Percentiles rank a stretch among this genome's conserved stretches.
Conservation (phyloP, 1,140 invertebrate genomes). For the Marisa cornuarietis region DNA sequence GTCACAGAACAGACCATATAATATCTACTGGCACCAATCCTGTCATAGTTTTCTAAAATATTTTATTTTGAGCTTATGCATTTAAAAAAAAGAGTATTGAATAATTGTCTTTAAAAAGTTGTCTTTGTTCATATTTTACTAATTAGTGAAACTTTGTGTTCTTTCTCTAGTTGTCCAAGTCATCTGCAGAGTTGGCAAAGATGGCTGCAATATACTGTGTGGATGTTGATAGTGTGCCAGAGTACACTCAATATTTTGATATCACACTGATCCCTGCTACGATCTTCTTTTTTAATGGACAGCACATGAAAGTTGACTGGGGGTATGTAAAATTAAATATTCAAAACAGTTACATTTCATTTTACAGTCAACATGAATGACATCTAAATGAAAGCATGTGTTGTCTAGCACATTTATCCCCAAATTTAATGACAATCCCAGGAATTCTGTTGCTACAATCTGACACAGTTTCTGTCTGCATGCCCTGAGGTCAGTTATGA, state of each 20-base stretch:
- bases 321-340: slow-evolving; percentile 48
- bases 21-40: too few relatives aligned
- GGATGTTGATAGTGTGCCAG: slow-evolving; percentile 59
- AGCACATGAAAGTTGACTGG: slow-evolving; percentile 66
- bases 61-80: background rate
- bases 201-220: slow-evolving; percentile 63
- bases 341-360: too few relatives aligned
- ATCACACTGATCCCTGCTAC: slow-evolving; percentile 64
- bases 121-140: background rate
- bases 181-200: slow-evolving; percentile 48
- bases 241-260: slow-evolving; percentile 64
- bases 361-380: too few relatives aligned
- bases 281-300: slow-evolving; percentile 66
- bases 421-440: too few relatives aligned
- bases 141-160: too few relatives aligned
- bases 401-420: too few relatives aligned
- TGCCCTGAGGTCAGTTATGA: too few relatives aligned
- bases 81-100: background rate
- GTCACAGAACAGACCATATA: too few relatives aligned
- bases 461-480: too few relatives aligned
- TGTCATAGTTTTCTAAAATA: background rate
- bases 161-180: slow-evolving; percentile 56
- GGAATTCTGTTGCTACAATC: too few relatives aligned
- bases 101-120: background rate
- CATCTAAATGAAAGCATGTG: too few relatives aligned